phyloP scores from a whole-genome alignment of 2,113 vertebrate genomes.

The Panthera tigris region DNA sequence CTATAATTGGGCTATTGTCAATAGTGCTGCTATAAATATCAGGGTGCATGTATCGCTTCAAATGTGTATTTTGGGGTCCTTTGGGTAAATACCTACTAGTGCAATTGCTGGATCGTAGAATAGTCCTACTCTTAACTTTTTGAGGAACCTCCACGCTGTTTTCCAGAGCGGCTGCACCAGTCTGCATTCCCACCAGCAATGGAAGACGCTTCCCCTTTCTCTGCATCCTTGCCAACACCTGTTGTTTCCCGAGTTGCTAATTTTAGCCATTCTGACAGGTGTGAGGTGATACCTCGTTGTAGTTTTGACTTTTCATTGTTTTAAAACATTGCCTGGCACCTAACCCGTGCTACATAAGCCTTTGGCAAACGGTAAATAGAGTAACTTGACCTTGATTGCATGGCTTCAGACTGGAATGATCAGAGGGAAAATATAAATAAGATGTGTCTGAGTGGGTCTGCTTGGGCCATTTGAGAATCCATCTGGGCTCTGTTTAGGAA shows the following conservation, averaged over 20 bases:
- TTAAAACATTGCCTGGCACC: not conserved
- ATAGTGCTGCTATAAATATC: not conserved
- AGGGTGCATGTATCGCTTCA: not conserved
- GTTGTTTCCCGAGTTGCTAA: not conserved
- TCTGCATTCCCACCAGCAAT: not conserved
- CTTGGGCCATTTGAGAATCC: not conserved
- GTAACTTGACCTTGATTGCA: not conserved
- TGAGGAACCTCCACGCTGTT: not conserved
- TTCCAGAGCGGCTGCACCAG: not conserved
- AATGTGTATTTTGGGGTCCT: not conserved
- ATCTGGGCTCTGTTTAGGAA: constrained; percentile 46
- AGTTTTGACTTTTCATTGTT: not conserved
- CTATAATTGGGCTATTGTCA: not conserved
- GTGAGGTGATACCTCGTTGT: not conserved
- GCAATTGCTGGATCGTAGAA: not conserved
- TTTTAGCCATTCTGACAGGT: not conserved
- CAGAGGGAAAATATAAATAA: constrained; percentile 1
- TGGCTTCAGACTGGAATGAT: not conserved
- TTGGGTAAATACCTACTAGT: not conserved
- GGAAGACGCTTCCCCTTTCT: not conserved
- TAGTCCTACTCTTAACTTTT: not conserved
- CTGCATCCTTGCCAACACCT: not conserved
- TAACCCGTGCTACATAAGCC: not conserved
- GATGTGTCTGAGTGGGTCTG: not conserved
- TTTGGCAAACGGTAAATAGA: not conserved